Conservation (phyloP, 2,888 invertebrate genomes). For the Ormyrus rosae region DNA sequence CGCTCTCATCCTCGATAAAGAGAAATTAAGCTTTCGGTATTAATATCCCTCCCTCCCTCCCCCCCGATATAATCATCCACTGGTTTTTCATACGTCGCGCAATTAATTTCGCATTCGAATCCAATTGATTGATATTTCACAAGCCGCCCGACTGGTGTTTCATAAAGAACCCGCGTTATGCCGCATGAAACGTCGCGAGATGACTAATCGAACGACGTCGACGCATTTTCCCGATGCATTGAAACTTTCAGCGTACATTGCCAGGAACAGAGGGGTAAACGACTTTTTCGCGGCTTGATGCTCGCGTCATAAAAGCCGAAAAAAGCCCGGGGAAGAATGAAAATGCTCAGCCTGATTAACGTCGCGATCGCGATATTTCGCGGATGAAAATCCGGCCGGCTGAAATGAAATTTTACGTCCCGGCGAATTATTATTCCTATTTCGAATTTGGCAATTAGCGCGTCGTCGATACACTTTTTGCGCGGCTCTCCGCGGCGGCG, state of each 20-base stretch:
- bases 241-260: too few species aligned
- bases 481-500: too few species aligned
- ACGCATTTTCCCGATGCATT: neutral
- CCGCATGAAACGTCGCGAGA: neutral
- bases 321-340: too few species aligned
- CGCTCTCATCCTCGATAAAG: too few species aligned
- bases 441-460: conserved; percentile 41
- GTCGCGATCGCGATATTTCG: conserved; percentile 16
- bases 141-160: neutral
- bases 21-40: too few species aligned
- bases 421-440: conserved; percentile 31
- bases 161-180: conserved; percentile 22
- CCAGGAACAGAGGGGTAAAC: too few species aligned
- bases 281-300: too few species aligned
- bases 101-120: conserved; percentile 15
- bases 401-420: conserved; percentile 3
- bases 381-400: neutral
- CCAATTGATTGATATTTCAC: neutral
- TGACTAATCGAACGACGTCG: neutral
- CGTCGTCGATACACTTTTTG: neutral
- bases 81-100: neutral
- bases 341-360: conserved; percentile 17
- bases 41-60: too few species aligned
- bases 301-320: too few species aligned
- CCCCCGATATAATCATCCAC: neutral